Base-by-base conservation (phyloP, 1,140 invertebrate genomes). In the Tetragnatha versicolor region DNA sequence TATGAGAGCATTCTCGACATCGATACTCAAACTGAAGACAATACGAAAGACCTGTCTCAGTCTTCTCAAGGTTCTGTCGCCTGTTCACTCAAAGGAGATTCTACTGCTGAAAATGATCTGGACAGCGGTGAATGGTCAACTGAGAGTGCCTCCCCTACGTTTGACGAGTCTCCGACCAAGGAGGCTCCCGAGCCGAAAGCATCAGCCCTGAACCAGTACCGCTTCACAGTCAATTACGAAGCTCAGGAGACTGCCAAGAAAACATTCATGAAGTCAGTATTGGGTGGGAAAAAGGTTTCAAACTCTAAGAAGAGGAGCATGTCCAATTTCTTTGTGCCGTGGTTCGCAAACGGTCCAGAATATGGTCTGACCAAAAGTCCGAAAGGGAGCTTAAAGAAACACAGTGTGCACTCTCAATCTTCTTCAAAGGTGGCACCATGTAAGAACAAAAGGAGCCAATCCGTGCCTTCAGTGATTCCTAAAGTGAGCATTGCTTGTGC, bases 51-150 rank as follows among this genome's bases (percentile, higher is more conserved):
- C 20, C 42, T 47, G 12, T 33, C 39, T 1, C 25, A 39, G 17
- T 37, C 39, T 35, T 55, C 68, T 10, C 33, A 51, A 7, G 29
- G 31, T 37, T 75, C 72, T 1, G 37, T 29, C n/a, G 33, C 42
- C 1, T 22, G 14, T 20, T 79, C 76, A 7, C 1, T 61, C 14
- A 79, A 69, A 47, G 22, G 47, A 29, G 63, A 79, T 2, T 65
- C 12, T 31, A 58, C 20, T 27, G 25, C 65, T 22, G 76, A 79
- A 27, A 79, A 79, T 68, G 76, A 79, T 2, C 17, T 69, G 5
- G 76, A 79, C 27, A 79, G 76, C 47, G 76, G 76, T n/a, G 76
- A 79, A 29, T 79, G 76, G 76, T 79, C 76, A 0, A 79, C 63
- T 9, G 76, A 79, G 20, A 79, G 76, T 58, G 27, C 51, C 3